Percentiles rank a stretch among this genome's conserved stretches.
phyloP scores from a whole-genome alignment of 2,113 vertebrate species.

The Peromyscus maniculatus region DNA sequence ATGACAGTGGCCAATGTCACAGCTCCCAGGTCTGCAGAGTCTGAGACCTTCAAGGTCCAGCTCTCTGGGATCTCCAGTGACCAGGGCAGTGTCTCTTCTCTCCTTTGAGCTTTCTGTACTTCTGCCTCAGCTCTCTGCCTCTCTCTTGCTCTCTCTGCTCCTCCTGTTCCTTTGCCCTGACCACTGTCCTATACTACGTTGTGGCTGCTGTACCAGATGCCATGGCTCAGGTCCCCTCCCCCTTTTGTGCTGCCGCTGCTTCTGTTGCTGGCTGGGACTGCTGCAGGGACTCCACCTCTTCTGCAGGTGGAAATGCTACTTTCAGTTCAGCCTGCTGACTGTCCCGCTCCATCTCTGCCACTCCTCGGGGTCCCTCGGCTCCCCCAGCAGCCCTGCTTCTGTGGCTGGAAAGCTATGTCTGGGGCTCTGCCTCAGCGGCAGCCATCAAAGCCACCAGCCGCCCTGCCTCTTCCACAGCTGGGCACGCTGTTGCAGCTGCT shows the following conservation, averaged over 20 bases:
- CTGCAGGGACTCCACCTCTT: neutral
- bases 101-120: too few species aligned
- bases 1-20: neutral
- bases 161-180: neutral
- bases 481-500: neutral
- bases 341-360: neutral
- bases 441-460: neutral
- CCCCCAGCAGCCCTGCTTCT: neutral
- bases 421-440: neutral
- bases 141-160: neutral
- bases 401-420: too few species aligned
- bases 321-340: neutral
- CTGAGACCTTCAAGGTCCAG: neutral
- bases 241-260: neutral
- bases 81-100: neutral
- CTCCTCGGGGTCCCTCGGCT: neutral
- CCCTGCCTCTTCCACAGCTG: neutral
- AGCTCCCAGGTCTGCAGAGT: neutral
- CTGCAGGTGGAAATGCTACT: neutral
- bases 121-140: neutral
- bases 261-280: neutral
- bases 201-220: neutral
- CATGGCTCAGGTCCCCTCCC: neutral
- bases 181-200: neutral
- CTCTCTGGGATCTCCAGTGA: neutral